phyloP scores from a whole-genome alignment of 2,113 vertebrate species.

The Aptenodytes patagonicus region DNA sequence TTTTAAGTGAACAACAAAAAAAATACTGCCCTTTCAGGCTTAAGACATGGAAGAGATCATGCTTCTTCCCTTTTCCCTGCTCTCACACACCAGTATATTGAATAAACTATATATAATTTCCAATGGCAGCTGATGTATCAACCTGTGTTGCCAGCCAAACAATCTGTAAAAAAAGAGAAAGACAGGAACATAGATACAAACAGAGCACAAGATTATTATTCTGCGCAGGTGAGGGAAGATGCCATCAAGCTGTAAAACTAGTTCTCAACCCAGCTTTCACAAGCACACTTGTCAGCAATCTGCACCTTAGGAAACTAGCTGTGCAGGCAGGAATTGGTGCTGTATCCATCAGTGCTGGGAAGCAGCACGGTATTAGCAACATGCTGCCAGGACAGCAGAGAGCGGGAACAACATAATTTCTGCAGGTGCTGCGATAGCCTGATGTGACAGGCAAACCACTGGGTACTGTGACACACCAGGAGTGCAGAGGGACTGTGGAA shows the following conservation, averaged over 20 bases:
- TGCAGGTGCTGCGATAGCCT: too few relatives aligned
- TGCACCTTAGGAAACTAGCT: neutral
- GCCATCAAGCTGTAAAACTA: neutral
- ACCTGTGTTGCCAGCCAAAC: neutral
- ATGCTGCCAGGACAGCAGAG: neutral
- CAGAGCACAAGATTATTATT: neutral
- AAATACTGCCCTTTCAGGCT: neutral
- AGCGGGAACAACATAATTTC: rapidly evolving
- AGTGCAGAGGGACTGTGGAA: neutral
- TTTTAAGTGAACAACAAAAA: neutral
- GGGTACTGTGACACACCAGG: too few relatives aligned
- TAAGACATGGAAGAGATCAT: rapidly evolving
- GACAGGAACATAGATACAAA: neutral
- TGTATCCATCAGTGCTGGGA: neutral
- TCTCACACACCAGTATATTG: neutral
- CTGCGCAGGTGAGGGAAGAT: neutral
- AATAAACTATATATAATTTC: neutral
- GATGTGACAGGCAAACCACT: too few relatives aligned
- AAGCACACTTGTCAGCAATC: neutral
- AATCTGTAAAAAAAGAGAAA: neutral
- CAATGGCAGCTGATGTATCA: rapidly evolving
- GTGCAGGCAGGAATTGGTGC: neutral
- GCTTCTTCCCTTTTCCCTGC: neutral
- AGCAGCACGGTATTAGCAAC: neutral
- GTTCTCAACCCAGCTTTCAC: neutral